A percentile compares a stretch with the other conserved stretches of the same genome.
These are phyloP conservation scores for Platysteira castanea DNA, from an alignment of 2,113 vertebrate species.

Conservation along the genomic window DNA sequence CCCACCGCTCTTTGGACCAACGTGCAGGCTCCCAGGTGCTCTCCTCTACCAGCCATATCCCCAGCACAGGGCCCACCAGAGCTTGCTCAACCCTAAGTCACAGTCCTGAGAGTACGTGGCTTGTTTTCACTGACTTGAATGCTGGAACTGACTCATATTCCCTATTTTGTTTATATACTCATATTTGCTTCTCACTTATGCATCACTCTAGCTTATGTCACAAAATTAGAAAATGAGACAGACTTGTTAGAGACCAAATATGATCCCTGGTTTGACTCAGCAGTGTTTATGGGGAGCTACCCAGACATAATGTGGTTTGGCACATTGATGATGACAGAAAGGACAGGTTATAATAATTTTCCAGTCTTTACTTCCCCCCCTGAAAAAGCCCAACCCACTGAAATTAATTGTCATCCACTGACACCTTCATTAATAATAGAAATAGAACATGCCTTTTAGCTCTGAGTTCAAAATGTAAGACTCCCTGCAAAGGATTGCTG, in stretches of 20 bases:
- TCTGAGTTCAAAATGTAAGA: not conserved
- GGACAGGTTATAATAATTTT: not conserved
- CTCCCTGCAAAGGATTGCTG: not conserved
- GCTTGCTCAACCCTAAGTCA: not conserved
- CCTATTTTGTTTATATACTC: slow-evolving; percentile 23
- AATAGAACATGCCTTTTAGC: not conserved
- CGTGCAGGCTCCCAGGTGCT: not conserved
- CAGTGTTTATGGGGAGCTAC: not conserved
- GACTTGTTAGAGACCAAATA: slow-evolving; percentile 23
- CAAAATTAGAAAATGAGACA: slow-evolving; percentile 45
- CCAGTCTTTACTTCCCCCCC: not conserved
- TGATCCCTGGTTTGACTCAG: slow-evolving; percentile 40
- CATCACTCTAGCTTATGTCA: slow-evolving; percentile 5
- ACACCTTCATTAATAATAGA: not conserved
- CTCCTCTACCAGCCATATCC: not conserved
- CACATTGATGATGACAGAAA: not conserved
- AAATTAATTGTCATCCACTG: not conserved
- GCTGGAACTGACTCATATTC: slow-evolving; percentile 42
- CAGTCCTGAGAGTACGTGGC: not conserved
- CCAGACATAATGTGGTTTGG: not conserved
- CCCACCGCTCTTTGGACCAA: not conserved
- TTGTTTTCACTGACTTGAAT: not conserved
- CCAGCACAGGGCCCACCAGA: not conserved
- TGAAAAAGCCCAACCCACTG: not conserved
- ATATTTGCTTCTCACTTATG: slow-evolving; percentile 25